Evolutionary conservation across 2,888 invertebrate genomes (phyloP).

Genomic region (Lasioglossum marginatum): DNA sequence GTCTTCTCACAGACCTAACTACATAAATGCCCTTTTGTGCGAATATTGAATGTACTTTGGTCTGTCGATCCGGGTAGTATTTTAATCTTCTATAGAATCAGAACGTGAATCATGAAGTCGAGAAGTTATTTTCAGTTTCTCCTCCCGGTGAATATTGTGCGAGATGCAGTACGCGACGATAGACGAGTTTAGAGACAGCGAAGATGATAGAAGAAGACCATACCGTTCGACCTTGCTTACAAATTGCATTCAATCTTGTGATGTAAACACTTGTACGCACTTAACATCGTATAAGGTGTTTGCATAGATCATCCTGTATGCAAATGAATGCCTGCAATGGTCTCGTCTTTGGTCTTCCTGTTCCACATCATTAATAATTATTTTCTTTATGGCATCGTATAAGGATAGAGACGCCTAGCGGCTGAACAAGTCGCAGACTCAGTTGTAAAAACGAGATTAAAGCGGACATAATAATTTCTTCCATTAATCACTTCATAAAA

Average conservation of each 20-base stretch:
- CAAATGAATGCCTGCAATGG: not conserved
- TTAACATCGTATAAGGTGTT: not conserved
- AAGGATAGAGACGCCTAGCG: not conserved
- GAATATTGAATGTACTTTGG: not conserved
- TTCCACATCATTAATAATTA: not conserved
- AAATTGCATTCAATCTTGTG: not conserved
- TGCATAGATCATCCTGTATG: slow-evolving; percentile 4
- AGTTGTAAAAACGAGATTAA: not conserved
- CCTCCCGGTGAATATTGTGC: too few species aligned
- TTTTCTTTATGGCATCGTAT: not conserved
- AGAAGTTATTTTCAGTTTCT: not conserved
- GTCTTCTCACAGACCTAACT: not conserved
- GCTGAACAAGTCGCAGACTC: not conserved
- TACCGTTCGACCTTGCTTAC: not conserved
- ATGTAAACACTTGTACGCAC: not conserved
- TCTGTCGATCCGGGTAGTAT: not conserved
- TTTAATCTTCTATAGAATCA: not conserved
- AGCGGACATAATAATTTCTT: not conserved
- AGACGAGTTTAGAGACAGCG: not conserved
- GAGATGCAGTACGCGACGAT: not conserved
- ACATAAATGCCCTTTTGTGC: not conserved
- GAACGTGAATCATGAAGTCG: not conserved
- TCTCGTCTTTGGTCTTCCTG: not conserved
- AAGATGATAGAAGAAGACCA: not conserved
- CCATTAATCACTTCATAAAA: not conserved